These are phyloP conservation scores for Scolanthus callimorphus DNA, from an alignment of 92 coral and sea anemone species.

Conservation along the genomic window DNA sequence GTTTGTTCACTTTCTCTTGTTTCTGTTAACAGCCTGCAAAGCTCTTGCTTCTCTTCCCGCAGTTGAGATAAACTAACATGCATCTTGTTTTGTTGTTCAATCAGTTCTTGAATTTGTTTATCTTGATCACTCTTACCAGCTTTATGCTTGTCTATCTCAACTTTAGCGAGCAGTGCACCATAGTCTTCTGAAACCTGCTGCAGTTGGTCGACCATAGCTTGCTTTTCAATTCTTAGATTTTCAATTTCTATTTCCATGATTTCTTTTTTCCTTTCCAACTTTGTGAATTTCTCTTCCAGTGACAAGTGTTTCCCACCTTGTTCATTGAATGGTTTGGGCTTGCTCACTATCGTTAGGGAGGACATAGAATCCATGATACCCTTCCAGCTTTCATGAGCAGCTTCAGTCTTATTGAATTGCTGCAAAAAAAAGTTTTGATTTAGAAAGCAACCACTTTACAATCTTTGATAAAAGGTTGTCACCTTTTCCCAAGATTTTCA, in stretches of 20 bases:
- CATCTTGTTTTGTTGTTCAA: neutral
- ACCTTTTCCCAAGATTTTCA: no score
- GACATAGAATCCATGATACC: no score
- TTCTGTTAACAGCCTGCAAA: neutral
- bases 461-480: no score
- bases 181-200: slow-evolving; percentile 24
- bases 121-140: no score
- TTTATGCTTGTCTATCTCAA: no score
- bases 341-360: no score
- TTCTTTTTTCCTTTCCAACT: slow-evolving; percentile 42
- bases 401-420: no score
- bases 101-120: no score
- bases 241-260: slow-evolving; percentile 48
- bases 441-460: no score
- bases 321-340: neutral
- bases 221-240: slow-evolving; percentile 31
- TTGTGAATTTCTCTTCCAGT: slow-evolving; percentile 11
- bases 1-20: neutral
- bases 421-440: no score
- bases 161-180: slow-evolving; percentile 3
- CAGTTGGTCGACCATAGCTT: slow-evolving; percentile 16
- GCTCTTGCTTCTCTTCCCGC: slow-evolving; percentile 11
- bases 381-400: no score
- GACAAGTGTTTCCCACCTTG: no score
- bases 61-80: neutral